These are phyloP conservation scores for Phodopus roborovskii DNA, from an alignment of 2,113 vertebrate species.

Conservation along the genomic window DNA sequence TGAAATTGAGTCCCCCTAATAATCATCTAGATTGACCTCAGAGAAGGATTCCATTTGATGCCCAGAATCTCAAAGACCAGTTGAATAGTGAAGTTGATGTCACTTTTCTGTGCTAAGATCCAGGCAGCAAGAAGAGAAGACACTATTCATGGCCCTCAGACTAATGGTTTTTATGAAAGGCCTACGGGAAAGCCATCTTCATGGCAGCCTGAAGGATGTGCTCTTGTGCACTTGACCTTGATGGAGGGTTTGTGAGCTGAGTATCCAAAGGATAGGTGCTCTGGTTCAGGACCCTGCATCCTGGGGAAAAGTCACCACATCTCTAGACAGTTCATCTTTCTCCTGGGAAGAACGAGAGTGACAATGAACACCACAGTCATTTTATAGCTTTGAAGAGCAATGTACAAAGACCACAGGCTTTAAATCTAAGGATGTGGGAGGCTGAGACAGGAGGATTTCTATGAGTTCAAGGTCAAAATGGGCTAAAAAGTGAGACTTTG, in stretches of 20 bases:
- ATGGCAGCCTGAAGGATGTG: neutral
- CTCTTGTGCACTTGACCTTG: neutral
- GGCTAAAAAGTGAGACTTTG: neutral
- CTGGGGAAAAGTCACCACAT: neutral
- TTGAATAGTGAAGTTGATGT: slow-evolving; percentile 63
- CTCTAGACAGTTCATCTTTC: neutral
- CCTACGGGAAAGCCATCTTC: neutral
- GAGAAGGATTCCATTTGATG: slow-evolving; percentile 83
- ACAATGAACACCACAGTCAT: neutral
- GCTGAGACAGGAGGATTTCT: neutral
- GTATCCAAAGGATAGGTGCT: neutral
- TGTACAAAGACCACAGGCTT: fast-evolving
- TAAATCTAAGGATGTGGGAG: fast-evolving
- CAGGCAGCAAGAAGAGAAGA: neutral
- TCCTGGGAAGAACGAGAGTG: neutral
- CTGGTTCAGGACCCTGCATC: neutral
- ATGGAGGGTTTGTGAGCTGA: neutral
- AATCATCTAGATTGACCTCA: slow-evolving; percentile 85
- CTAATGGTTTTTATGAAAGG: slow-evolving; percentile 53
- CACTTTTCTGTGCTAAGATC: slow-evolving; percentile 59
- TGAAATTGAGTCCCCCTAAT: slow-evolving; percentile 84
- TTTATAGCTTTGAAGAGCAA: neutral
- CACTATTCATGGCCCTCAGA: neutral
- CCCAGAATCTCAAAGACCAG: slow-evolving; percentile 82
- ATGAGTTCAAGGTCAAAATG: neutral